Percentiles rank a stretch among this genome's conserved stretches.
Conservation (phyloP, 2,797 vertebrate genomes). For the Gymnothorax reevesii region DNA sequence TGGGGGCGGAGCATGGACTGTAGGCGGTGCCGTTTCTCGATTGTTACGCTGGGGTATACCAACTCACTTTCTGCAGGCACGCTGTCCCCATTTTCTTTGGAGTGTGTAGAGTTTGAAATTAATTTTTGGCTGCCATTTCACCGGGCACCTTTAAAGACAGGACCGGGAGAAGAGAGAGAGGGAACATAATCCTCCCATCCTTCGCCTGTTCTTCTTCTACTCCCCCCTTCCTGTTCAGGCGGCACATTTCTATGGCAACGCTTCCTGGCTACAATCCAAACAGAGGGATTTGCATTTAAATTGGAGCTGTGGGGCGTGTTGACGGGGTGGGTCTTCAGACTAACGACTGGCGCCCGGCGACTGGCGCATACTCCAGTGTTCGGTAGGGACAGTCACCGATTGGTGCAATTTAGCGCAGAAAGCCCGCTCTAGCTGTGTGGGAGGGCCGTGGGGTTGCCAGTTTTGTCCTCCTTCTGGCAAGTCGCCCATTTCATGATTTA, state of each 20-base stretch:
- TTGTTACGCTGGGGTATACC: too few relatives aligned
- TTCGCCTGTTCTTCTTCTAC: background rate
- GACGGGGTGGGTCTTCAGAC: background rate
- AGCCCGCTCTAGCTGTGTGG: slow-evolving; percentile 29
- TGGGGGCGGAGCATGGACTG: too few relatives aligned
- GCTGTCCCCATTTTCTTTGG: background rate
- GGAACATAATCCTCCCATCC: background rate
- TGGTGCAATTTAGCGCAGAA: slow-evolving; percentile 50
- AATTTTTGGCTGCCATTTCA: background rate
- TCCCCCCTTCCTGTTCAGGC: slow-evolving; percentile 31
- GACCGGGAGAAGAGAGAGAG: background rate
- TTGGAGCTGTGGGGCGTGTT: slow-evolving; percentile 24
- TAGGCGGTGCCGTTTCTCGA: too few relatives aligned
- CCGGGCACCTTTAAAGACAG: background rate
- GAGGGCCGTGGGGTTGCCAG: slow-evolving; percentile 22
- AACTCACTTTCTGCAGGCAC: too few relatives aligned
- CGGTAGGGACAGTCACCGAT: slow-evolving; percentile 30
- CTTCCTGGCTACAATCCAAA: slow-evolving; percentile 54
- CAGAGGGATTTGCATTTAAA: slow-evolving; percentile 58
- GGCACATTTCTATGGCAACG: slow-evolving; percentile 53
- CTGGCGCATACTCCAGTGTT: background rate
- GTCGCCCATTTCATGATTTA: background rate
- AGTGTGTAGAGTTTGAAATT: background rate
- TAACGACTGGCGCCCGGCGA: slow-evolving; percentile 13
- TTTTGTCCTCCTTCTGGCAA: slow-evolving; percentile 10